A percentile compares a stretch with the other conserved stretches of the same genome.
These are phyloP conservation scores for Coenonympha arcania DNA, from an alignment of 2,888 invertebrate species.

Conservation along the genomic window DNA sequence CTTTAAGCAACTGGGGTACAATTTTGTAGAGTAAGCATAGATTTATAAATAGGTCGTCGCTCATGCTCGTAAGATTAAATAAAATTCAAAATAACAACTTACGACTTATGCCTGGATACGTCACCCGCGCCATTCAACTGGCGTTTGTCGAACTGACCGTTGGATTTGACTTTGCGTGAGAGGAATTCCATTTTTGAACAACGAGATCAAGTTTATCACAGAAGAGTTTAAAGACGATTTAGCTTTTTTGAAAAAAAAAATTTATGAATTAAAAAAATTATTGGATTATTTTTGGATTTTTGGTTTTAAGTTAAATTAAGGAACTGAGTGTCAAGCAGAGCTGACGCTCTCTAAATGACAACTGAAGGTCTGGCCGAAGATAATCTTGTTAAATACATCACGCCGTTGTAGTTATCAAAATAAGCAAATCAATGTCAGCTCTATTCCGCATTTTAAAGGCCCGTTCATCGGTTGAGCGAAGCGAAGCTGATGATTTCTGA, in stretches of 20 bases:
- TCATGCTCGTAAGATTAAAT: neutral
- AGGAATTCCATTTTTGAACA: constrained; percentile 57
- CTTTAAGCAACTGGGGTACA: too few species aligned
- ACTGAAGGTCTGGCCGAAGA: constrained; percentile 48
- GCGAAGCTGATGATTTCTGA: neutral
- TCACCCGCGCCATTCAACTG: constrained; percentile 55
- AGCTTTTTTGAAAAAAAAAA: neutral
- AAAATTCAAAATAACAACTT: constrained; percentile 33
- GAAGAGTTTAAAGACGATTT: constrained; percentile 17
- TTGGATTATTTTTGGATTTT: too few species aligned
- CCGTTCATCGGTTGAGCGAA: neutral
- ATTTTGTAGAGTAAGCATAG: too few species aligned
- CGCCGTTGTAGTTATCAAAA: constrained; percentile 27
- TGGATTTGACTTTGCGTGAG: constrained; percentile 55
- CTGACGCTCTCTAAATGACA: constrained; percentile 50
- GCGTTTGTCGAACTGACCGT: constrained; percentile 50
- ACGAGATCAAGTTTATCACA: constrained; percentile 50
- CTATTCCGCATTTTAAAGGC: constrained; percentile 14
- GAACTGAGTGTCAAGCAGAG: constrained; percentile 34
- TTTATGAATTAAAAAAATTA: too few species aligned
- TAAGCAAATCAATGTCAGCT: constrained; percentile 21
- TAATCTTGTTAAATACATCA: constrained; percentile 37
- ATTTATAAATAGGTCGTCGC: too few species aligned
- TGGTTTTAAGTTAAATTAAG: constrained; percentile 14
- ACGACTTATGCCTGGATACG: constrained; percentile 46